Conservation (phyloP, 1,140 invertebrate species). For the Dendrolimus punctatus region DNA sequence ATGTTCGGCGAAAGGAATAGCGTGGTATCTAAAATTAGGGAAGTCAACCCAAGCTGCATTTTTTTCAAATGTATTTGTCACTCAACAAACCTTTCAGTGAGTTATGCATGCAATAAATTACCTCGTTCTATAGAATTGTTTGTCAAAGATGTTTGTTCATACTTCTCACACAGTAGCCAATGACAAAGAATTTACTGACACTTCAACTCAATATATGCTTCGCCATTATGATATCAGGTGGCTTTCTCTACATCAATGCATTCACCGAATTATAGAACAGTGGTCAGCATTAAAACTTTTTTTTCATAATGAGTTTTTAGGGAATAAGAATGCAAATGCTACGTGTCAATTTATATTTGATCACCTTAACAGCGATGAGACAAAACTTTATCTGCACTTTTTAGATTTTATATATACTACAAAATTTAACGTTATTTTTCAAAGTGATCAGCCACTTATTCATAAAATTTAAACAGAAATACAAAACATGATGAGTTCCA, state of each 20-base stretch:
- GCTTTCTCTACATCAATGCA: neutral
- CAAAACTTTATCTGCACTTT: slow-evolving; percentile 6
- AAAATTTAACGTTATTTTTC: slow-evolving; percentile 5
- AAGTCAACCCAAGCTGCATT: slow-evolving; percentile 3
- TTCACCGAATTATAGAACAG: neutral
- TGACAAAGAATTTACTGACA: neutral
- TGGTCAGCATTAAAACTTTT: slow-evolving; percentile 2
- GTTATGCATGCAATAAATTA: slow-evolving; percentile 3
- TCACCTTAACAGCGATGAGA: slow-evolving; percentile 1
- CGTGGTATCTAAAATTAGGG: too few relatives aligned
- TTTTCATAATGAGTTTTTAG: slow-evolving; percentile 3
- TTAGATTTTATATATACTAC: slow-evolving; percentile 3
- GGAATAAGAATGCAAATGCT: slow-evolving; percentile 2
- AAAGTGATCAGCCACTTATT: slow-evolving; percentile 3
- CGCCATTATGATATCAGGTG: neutral
- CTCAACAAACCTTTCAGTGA: neutral
- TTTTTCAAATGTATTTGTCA: slow-evolving; percentile 4
- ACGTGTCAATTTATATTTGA: slow-evolving; percentile 6
- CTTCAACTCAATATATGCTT: neutral
- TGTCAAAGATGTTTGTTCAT: neutral
- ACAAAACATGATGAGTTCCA: slow-evolving; percentile 2
- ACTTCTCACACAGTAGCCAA: too few relatives aligned
- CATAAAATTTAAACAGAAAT: slow-evolving; percentile 2
- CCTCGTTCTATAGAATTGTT: slow-evolving; percentile 3
- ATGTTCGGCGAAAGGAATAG: too few relatives aligned